Conservation (phyloP, 2,888 invertebrate genomes). For the Pollenia amentaria region DNA sequence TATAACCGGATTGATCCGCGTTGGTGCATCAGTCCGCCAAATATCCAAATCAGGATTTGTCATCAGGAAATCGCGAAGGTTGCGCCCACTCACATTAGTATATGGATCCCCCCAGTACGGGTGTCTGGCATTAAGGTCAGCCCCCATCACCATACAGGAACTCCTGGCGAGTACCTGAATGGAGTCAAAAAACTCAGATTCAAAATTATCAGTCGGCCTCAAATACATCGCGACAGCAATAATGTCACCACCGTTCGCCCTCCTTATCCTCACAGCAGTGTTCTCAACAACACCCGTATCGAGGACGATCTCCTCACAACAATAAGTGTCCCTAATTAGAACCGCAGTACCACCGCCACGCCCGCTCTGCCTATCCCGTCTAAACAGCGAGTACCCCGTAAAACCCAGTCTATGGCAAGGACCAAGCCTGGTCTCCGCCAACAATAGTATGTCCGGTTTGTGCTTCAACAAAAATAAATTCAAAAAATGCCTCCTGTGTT, state of each 20-base stretch:
- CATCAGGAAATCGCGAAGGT: not conserved
- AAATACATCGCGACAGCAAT: not conserved
- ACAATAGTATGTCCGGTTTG: not conserved
- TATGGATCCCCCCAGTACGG: not conserved
- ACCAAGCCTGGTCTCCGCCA: not conserved
- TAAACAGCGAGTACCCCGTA: too few relatives aligned
- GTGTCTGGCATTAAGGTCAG: not conserved
- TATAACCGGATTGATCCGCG: not conserved
- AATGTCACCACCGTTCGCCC: not conserved
- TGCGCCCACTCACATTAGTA: not conserved
- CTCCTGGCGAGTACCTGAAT: not conserved
- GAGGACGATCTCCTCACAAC: too few relatives aligned
- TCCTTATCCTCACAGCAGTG: too few relatives aligned
- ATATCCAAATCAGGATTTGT: not conserved
- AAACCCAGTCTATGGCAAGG: too few relatives aligned
- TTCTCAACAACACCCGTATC: too few relatives aligned
- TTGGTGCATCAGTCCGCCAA: not conserved
- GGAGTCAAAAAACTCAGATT: not conserved
- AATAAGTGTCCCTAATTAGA: too few relatives aligned
- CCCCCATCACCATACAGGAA: not conserved
- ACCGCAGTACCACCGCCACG: too few relatives aligned
- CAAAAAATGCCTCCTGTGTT: not conserved
- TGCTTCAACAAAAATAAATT: not conserved
- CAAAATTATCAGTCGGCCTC: not conserved
- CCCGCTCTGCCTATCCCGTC: too few relatives aligned